Conservation (phyloP, 2,797 vertebrate species). For the Synanceia verrucosa region DNA sequence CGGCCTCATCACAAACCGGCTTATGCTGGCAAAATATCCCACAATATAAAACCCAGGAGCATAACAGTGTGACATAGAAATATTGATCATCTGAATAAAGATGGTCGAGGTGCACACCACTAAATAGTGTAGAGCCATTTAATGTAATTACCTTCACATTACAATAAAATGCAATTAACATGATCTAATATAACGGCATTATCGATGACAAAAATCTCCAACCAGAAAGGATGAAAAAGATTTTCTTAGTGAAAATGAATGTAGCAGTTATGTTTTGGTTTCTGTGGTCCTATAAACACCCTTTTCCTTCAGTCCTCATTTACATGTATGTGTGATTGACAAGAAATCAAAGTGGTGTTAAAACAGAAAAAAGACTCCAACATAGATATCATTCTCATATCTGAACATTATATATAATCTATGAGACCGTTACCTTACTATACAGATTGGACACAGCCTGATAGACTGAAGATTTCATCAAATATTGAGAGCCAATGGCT, state of each 20-base stretch:
- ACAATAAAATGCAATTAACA: background rate
- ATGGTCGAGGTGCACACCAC: background rate
- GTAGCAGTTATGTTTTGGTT: background rate
- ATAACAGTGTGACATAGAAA: background rate
- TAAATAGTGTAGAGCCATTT: too few relatives aligned
- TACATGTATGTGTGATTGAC: background rate
- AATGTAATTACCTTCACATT: background rate
- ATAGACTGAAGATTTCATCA: too few relatives aligned
- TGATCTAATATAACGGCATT: background rate
- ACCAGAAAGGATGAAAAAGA: background rate
- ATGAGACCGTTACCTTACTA: background rate
- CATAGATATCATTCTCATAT: background rate
- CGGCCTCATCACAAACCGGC: constrained; percentile 15
- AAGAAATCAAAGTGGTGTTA: background rate
- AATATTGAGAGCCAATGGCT: too few relatives aligned
- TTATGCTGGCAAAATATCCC: constrained; percentile 7
- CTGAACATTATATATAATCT: background rate
- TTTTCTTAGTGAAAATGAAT: background rate
- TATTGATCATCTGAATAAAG: constrained; percentile 8
- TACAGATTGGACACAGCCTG: background rate
- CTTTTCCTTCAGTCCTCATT: background rate
- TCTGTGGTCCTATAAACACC: background rate
- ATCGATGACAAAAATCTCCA: background rate
- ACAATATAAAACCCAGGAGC: background rate
- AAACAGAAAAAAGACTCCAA: background rate